Percentiles rank a stretch among this genome's conserved stretches.
These are phyloP conservation scores for Taeniopygia guttata DNA, from an alignment of 2,797 vertebrate genomes.

Conservation along the genomic window DNA sequence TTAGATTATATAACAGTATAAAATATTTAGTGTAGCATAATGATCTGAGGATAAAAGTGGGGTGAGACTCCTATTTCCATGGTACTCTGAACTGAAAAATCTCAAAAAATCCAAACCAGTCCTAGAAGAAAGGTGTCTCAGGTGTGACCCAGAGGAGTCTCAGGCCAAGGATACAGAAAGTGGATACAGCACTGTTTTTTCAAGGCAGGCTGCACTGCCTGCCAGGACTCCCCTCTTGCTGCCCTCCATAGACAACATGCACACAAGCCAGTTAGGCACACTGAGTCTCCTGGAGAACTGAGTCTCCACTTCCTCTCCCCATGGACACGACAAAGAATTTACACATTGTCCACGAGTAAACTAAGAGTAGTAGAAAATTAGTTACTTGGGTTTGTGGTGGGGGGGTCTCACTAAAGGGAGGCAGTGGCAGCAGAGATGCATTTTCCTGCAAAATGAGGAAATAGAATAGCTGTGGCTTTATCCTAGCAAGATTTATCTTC, in stretches of 20 bases:
- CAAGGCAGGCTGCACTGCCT: not conserved
- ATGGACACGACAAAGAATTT: not conserved
- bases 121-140: not conserved
- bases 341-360: not conserved
- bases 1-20: not conserved
- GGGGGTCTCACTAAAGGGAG: not conserved
- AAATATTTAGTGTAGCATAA: not conserved
- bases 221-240: not conserved
- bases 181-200: not conserved
- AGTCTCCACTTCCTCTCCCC: not conserved
- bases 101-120: not conserved
- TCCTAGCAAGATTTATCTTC: not conserved
- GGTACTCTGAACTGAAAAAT: not conserved
- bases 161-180: not conserved
- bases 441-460: not conserved
- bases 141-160: not conserved
- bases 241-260: not conserved
- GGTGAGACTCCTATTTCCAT: not conserved
- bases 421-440: not conserved
- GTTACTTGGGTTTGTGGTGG: not conserved
- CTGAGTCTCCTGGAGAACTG: not conserved
- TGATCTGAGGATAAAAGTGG: not conserved
- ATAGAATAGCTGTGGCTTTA: not conserved
- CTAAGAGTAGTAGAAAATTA: not conserved
- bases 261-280: not conserved